phyloP scores from a whole-genome alignment of 1,140 invertebrate genomes.

The Harlomillsia oculata region DNA sequence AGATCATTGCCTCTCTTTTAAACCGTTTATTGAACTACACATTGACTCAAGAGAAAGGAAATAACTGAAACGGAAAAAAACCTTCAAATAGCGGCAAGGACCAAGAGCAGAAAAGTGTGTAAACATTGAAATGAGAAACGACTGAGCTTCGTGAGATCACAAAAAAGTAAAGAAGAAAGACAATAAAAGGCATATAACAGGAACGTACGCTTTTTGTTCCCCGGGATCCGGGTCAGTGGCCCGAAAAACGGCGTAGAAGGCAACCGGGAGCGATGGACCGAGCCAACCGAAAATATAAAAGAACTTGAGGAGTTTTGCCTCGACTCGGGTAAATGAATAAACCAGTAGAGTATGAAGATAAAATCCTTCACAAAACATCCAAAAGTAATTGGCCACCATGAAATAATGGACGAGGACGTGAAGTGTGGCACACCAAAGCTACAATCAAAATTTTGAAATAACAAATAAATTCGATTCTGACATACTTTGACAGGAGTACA shows the following conservation, averaged over 20 bases:
- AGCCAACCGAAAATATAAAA: constrained; percentile 78
- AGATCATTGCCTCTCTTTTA: too few relatives aligned
- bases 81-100: too few relatives aligned
- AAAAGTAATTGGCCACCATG: constrained; percentile 83
- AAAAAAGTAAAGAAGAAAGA: too few relatives aligned
- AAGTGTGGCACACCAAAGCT: constrained; percentile 68
- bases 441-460: constrained; percentile 29
- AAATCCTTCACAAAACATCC: constrained; percentile 89
- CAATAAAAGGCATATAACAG: too few relatives aligned
- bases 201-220: constrained; percentile 55
- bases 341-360: constrained; percentile 89
- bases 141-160: too few relatives aligned
- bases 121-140: too few relatives aligned
- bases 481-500: too few relatives aligned
- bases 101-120: too few relatives aligned
- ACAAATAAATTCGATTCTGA: neutral
- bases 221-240: constrained; percentile 40
- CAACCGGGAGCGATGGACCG: constrained; percentile 58
- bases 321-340: constrained; percentile 70
- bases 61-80: too few relatives aligned
- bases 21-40: too few relatives aligned
- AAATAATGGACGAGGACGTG: constrained; percentile 81
- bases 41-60: too few relatives aligned
- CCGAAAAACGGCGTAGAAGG: constrained; percentile 55
- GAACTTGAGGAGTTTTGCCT: constrained; percentile 68